phyloP scores from a whole-genome alignment of 2,888 invertebrate genomes.

The Biston betularia region DNA sequence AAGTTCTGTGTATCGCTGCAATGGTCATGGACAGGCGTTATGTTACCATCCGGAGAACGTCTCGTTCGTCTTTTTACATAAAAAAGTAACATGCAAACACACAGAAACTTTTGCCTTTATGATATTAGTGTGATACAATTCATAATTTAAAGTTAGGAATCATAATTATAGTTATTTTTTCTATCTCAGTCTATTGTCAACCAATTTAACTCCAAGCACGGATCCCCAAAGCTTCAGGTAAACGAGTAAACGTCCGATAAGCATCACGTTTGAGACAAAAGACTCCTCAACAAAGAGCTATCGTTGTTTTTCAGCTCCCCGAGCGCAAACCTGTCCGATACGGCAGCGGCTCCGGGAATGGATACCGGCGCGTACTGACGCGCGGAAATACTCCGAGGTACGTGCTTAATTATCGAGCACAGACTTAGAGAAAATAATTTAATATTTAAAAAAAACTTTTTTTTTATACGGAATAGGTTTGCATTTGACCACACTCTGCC shows the following conservation, averaged over 20 bases:
- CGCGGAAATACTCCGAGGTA: neutral
- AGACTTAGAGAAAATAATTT: neutral
- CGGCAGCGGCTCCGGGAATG: constrained; percentile 1
- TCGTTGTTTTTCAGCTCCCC: constrained; percentile 71
- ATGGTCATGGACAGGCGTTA: too few species aligned
- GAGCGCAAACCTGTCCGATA: constrained; percentile 19
- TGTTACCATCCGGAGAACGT: too few species aligned
- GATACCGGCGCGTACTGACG: neutral
- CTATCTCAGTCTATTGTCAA: neutral
- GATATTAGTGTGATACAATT: too few species aligned
- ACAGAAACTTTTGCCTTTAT: too few species aligned
- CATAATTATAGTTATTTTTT: too few species aligned
- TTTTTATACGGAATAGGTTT: too few species aligned
- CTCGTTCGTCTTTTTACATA: too few species aligned
- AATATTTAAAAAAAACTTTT: neutral
- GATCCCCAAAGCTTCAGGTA: constrained; percentile 56
- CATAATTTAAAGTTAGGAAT: too few species aligned
- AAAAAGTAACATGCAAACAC: too few species aligned
- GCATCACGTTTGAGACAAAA: constrained; percentile 79
- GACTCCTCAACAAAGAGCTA: constrained; percentile 71
- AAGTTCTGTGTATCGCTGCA: too few species aligned
- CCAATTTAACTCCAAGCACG: neutral
- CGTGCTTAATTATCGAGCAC: neutral
- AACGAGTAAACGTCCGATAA: constrained; percentile 77
- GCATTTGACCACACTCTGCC: too few species aligned